Base-by-base conservation (phyloP, 2,797 vertebrate species). In the Malurus leucopterus region DNA sequence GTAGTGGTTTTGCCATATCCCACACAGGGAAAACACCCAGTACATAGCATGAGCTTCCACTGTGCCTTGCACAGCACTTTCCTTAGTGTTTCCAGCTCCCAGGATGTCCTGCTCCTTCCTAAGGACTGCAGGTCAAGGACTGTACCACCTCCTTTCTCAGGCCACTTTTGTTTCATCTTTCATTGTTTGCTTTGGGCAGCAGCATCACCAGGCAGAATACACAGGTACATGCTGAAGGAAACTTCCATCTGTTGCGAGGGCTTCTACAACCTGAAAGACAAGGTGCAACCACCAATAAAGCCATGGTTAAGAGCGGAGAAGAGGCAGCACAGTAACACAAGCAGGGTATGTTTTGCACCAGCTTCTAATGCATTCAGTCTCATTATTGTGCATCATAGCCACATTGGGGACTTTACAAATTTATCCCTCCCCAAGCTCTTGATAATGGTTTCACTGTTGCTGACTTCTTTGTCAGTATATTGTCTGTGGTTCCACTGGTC, bases 321-420 rank as follows among this genome's bases (percentile, higher is more conserved):
- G 32, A 26, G 51, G 24, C 24, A 78, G 59, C 44, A 51, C 29
- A 30, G 9, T 51, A 51, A 40, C 8, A 43, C 19, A 61, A 24
- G 36, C 34, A n/a, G 27, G 29, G 21, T 40, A 36, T 9, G 21
- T 61, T 43, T 55, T 43, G 27, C n/a, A 21, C 13, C 41, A 29
- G 36, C 30, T 80, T 68, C 62, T 49, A 61, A 43, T 32, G 19
- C 27, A 16, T 38, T 32, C 34, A 54, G 11, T 62, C 14, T 55
- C 43, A 15, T 68, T 68, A 55, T n/a, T 62, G n/a, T 55, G n/a
- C 49, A 68, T n/a, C 43, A 50, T 74, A 74, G 27, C n/a, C 47
- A 43, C 1, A 0, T 8, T 49, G n/a, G 27, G 23, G n/a, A 18
- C 36, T 16, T 49, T 36, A 61, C 20, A 29, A 21, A 43, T 55